Evolutionary conservation across 2,888 invertebrate species (phyloP).

Genomic region (Melitaea athalia): DNA sequence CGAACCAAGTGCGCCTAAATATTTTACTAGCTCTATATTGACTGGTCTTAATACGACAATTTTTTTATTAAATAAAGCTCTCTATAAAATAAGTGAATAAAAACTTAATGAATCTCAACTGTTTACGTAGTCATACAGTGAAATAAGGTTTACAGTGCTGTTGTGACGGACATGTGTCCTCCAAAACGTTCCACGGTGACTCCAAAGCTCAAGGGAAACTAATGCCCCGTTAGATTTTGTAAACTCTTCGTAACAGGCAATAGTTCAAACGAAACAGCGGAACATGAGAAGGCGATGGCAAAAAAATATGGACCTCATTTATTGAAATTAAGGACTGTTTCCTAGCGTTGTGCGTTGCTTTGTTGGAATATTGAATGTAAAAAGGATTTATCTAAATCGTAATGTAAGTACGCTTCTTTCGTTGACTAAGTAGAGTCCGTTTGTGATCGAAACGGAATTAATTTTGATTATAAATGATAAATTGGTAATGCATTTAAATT

Average conservation of each 20-base stretch:
- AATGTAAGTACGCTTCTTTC: slow-evolving; percentile 70
- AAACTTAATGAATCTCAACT: slow-evolving; percentile 11
- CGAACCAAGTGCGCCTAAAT: not conserved
- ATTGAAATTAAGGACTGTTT: slow-evolving; percentile 59
- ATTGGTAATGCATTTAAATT: slow-evolving; percentile 45
- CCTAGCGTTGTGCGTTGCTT: slow-evolving; percentile 71
- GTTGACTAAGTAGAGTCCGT: slow-evolving; percentile 66
- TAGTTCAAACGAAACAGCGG: slow-evolving; percentile 44
- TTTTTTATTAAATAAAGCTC: not conserved
- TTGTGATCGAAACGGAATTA: slow-evolving; percentile 55
- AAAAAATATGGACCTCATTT: slow-evolving; percentile 61
- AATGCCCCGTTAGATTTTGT: slow-evolving; percentile 51
- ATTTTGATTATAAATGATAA: slow-evolving; percentile 46
- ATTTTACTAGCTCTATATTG: not conserved
- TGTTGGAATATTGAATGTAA: slow-evolving; percentile 71
- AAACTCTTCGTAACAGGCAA: slow-evolving; percentile 40
- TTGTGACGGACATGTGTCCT: not conserved
- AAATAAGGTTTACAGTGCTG: not conserved
- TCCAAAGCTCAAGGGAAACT: slow-evolving; percentile 39
- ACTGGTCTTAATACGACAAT: not conserved
- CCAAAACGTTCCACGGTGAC: not conserved
- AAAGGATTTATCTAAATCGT: slow-evolving; percentile 43
- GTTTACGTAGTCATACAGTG: not conserved
- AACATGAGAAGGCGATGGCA: slow-evolving; percentile 78
- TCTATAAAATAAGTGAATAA: slow-evolving; percentile 1